A percentile compares a stretch with the other conserved stretches of the same genome.
These are phyloP conservation scores for Sipha maydis DNA, from an alignment of 2,888 invertebrate species.

Conservation along the genomic window DNA sequence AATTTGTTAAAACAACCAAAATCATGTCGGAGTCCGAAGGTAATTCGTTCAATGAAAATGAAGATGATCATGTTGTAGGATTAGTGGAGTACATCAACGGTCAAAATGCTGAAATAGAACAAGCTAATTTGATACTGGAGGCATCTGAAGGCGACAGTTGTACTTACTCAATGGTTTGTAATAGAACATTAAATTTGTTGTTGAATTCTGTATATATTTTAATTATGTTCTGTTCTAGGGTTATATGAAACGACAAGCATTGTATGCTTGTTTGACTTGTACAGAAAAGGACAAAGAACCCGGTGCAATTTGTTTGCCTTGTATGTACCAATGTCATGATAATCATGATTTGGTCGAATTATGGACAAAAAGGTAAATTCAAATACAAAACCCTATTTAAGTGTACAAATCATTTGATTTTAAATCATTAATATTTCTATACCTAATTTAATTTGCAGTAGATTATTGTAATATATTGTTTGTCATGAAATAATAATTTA, in stretches of 20 bases:
- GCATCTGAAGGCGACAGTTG: slow-evolving; percentile 50
- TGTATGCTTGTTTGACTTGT: slow-evolving; percentile 95
- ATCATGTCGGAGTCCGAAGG: slow-evolving; percentile 31
- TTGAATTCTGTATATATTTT: background rate
- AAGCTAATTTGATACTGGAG: slow-evolving; percentile 39
- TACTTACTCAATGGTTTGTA: slow-evolving; percentile 48
- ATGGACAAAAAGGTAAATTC: slow-evolving; percentile 81
- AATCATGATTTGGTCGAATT: slow-evolving; percentile 94
- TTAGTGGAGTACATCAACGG: slow-evolving; percentile 33
- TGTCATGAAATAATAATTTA: too few relatives aligned
- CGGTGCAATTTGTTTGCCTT: slow-evolving; percentile 93
- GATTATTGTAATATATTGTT: too few relatives aligned
- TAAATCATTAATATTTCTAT: too few relatives aligned
- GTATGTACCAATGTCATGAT: slow-evolving; percentile 93
- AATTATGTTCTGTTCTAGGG: slow-evolving; percentile 74
- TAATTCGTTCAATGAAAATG: slow-evolving; percentile 47
- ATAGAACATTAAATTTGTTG: background rate
- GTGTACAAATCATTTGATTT: background rate
- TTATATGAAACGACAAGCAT: slow-evolving; percentile 89
- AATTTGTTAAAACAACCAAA: background rate
- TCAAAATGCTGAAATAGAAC: slow-evolving; percentile 50
- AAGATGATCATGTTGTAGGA: slow-evolving; percentile 20
- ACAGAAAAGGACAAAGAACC: slow-evolving; percentile 74
- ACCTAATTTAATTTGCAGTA: too few relatives aligned
- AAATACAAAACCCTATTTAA: background rate